Percentiles rank a stretch among this genome's conserved stretches.
Conservation (phyloP, 2,113 vertebrate genomes). For the Lycaon pictus region DNA sequence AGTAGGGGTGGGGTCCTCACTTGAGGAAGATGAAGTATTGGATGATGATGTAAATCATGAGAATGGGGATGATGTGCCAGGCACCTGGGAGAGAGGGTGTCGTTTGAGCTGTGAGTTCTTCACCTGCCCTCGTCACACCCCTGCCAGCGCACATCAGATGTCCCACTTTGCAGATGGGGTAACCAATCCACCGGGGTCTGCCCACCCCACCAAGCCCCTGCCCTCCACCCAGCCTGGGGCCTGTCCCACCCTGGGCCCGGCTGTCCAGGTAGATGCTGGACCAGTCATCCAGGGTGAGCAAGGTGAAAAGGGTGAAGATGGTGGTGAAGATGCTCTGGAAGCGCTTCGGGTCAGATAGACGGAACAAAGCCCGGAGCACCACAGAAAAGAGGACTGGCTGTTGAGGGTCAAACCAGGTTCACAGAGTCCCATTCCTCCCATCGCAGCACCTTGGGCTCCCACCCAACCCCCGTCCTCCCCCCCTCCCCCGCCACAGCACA, state of each 20-base stretch:
- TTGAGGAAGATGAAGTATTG: constrained; percentile 86
- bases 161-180: not conserved
- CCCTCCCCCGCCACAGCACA: not conserved
- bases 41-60: constrained; percentile 85
- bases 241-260: constrained; percentile 64
- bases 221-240: not conserved
- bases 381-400: constrained; percentile 83
- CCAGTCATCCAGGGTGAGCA: constrained; percentile 86
- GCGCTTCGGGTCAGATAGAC: constrained; percentile 70
- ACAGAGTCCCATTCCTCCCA: accelerated
- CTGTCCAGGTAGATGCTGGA: constrained; percentile 83
- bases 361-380: constrained; percentile 81
- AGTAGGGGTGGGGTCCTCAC: constrained; percentile 64
- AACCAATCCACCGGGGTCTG: not conserved
- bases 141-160: not conserved
- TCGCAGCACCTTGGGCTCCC: accelerated
- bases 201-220: not conserved
- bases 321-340: constrained; percentile 82
- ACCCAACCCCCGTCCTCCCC: not conserved
- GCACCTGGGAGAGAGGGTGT: constrained; percentile 50
- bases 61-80: constrained; percentile 85
- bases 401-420: constrained; percentile 1
- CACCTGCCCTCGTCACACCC: accelerated
- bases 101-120: not conserved
- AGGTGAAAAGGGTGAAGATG: constrained; percentile 84